Evolutionary conservation across 2,797 vertebrate species (phyloP).

Genomic region (Carduelis carduelis): DNA sequence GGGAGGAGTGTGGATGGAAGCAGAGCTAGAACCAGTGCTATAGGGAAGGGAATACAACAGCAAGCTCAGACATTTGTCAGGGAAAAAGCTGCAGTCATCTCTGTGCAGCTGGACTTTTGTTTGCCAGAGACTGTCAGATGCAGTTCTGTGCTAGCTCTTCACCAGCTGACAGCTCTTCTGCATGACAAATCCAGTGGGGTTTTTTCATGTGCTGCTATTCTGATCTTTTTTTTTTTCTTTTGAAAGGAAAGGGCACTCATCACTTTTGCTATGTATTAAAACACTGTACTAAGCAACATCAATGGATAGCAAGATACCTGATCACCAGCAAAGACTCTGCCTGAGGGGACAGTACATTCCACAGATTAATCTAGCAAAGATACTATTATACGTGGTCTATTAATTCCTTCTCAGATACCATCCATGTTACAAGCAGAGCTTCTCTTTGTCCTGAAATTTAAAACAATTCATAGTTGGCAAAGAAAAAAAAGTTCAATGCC

Average conservation of each 20-base stretch:
- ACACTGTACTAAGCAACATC: background rate
- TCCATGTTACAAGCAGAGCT: background rate
- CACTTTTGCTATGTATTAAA: background rate
- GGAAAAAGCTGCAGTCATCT: background rate
- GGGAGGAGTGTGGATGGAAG: background rate
- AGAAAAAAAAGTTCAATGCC: background rate
- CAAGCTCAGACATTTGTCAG: background rate
- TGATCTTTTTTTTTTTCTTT: background rate
- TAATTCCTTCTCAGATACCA: background rate
- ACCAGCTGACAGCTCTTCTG: background rate
- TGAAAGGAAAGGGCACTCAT: background rate
- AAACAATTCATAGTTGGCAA: background rate
- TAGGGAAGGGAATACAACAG: background rate
- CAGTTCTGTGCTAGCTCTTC: background rate
- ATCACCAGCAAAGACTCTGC: background rate
- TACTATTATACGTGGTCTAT: background rate
- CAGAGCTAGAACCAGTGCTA: background rate
- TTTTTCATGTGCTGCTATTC: background rate
- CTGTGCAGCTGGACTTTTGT: conserved; percentile 14
- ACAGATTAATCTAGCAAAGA: background rate
- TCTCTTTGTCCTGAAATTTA: background rate
- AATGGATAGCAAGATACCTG: background rate
- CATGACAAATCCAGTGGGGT: background rate
- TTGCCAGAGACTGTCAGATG: background rate
- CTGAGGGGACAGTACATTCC: background rate